phyloP scores from a whole-genome alignment of 2,113 vertebrate species.

The Excalfactoria chinensis region DNA sequence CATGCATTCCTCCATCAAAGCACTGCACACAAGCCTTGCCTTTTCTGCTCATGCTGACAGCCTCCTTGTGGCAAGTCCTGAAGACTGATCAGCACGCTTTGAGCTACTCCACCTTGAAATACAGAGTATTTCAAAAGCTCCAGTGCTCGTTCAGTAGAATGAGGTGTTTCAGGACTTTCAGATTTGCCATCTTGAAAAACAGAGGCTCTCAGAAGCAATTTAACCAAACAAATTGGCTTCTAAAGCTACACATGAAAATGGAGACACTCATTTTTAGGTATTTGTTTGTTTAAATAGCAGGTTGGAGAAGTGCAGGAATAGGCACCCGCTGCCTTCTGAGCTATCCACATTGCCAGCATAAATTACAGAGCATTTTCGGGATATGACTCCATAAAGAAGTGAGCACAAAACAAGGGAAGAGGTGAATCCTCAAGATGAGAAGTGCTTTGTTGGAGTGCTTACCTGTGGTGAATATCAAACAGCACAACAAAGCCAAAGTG shows the following conservation, averaged over 20 bases:
- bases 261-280: fast-evolving
- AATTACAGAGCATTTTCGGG: not conserved
- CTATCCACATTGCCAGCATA: not conserved
- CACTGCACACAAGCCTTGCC: too few relatives aligned
- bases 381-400: not conserved
- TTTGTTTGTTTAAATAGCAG: not conserved
- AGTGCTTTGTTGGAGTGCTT: fast-evolving
- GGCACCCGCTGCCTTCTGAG: not conserved
- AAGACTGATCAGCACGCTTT: not conserved
- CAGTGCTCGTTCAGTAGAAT: not conserved
- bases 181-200: not conserved
- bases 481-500: fast-evolving
- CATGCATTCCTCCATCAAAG: not conserved
- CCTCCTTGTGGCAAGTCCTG: fast-evolving
- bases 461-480: not conserved
- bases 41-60: not conserved
- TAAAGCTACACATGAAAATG: not conserved
- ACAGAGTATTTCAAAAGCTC: not conserved
- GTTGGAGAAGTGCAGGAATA: not conserved
- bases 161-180: not conserved
- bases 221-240: not conserved
- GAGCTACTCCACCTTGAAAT: fast-evolving
- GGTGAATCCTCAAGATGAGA: not conserved
- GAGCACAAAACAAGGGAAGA: fast-evolving
- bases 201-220: not conserved